Evolutionary conservation across 1,140 invertebrate genomes (phyloP), one percentile per base, ranked within the genome.

Genomic region (Aphaenogaster ashmeadi): DNA sequence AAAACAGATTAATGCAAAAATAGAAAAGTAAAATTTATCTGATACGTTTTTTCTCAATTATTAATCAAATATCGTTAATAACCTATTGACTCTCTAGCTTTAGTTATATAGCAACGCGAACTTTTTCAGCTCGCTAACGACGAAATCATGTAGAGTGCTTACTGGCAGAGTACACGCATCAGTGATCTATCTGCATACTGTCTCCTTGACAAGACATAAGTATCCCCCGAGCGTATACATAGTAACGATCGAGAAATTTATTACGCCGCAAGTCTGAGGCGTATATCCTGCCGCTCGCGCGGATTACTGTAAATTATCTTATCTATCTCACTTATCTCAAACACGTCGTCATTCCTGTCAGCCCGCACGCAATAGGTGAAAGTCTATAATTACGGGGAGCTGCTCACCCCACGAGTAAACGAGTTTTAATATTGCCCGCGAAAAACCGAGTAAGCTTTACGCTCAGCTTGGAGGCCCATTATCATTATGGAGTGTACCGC

Each of bases 191-290:
- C 78, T 80, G 54, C 54, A 15, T 74, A 72, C 41, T 47, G 41
- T 84, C 69, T 62, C 54, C 27, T 84, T 74, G 67, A 60, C 54
- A 7, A 62, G 69, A 47, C 33, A 13, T 21, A 60, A 21, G 54
- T 74, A 84, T 62, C 41, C 54, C 36, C 13, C 41, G 13, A 80
- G 77, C 38, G 4, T 56, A 47, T 52, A 72, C 44, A 83, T 75
- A 84, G 33, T 83, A 84, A 84, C 54, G 69, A 83, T 74, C 52
- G n/a, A 75, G 69, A 84, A 84, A 84, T 84, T 84, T 75, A 75
- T 84, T 75, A 74, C 54, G 27, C 44, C 62, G 18, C 41, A n/a
- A 60, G 54, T 75, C 27, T 50, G 21, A 74, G 11, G 62, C 62
- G 21, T 67, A 80, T 54, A 67, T 69, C 62, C 62, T 69, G n/a